These are phyloP conservation scores for Clunio marinus DNA, from an alignment of 2,888 invertebrate species.

Conservation along the genomic window DNA sequence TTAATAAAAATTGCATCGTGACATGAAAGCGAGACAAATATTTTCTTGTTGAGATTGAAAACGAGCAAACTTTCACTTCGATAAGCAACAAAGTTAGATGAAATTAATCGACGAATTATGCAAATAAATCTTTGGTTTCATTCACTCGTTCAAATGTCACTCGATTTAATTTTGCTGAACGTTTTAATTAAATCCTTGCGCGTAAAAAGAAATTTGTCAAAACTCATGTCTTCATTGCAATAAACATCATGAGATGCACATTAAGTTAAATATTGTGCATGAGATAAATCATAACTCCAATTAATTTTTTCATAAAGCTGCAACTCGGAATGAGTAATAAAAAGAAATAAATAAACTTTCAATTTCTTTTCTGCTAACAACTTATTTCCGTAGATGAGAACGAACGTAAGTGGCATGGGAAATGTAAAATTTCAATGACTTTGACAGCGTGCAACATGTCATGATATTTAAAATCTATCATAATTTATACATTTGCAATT, in stretches of 20 bases:
- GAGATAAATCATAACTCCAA: not conserved
- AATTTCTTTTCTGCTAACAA: constrained; percentile 8
- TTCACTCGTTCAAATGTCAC: not conserved
- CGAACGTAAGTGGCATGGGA: constrained; percentile 1
- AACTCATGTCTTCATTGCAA: not conserved
- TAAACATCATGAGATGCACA: not conserved
- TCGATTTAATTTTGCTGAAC: not conserved
- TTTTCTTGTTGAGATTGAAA: not conserved
- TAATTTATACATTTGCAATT: constrained; percentile 2
- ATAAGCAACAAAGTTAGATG: not conserved
- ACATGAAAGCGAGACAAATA: not conserved
- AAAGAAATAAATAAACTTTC: constrained; percentile 3
- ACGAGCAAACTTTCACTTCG: not conserved
- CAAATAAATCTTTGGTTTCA: not conserved
- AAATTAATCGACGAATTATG: not conserved
- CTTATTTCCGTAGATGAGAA: constrained; percentile 20
- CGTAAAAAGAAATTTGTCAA: not conserved
- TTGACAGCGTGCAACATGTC: constrained; percentile 4
- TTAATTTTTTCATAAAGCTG: not conserved
- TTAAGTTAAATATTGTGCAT: not conserved
- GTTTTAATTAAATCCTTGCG: constrained; percentile 7
- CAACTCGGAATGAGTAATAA: not conserved
- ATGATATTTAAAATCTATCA: constrained; percentile 8
- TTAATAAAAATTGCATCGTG: constrained; percentile 38
- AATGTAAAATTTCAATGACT: not conserved